Conservation (phyloP, 1,140 invertebrate genomes). For the Pararge aegeria region DNA sequence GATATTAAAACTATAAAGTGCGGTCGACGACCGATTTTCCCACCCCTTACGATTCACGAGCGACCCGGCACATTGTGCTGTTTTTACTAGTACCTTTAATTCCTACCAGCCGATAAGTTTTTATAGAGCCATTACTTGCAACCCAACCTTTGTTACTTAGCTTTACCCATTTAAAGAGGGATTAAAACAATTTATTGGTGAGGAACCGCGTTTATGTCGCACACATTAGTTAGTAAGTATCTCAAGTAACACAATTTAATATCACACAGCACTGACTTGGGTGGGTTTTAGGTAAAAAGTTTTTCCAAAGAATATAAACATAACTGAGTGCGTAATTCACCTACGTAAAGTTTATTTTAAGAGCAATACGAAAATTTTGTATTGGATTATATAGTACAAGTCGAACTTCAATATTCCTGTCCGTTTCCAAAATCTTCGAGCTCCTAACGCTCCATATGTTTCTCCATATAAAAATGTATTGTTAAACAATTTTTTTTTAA, state of each 20-base stretch:
- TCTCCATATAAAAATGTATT: too few relatives aligned
- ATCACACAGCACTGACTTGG: neutral
- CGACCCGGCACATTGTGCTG: conserved; percentile 35
- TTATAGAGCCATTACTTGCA: conserved; percentile 30
- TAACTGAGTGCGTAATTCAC: too few relatives aligned
- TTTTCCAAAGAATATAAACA: too few relatives aligned
- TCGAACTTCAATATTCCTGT: too few relatives aligned
- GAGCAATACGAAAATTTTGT: too few relatives aligned
- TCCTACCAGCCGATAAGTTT: conserved; percentile 29
- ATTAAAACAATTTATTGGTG: conserved; percentile 16
- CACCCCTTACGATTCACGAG: conserved; percentile 43
- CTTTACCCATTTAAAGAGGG: conserved; percentile 20
- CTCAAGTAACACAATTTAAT: neutral
- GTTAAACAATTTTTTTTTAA: too few relatives aligned
- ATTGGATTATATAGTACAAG: too few relatives aligned
- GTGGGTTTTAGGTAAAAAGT: too few relatives aligned
- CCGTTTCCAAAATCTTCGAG: too few relatives aligned
- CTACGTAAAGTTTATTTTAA: too few relatives aligned
- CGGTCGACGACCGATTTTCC: conserved; percentile 55
- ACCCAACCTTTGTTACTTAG: conserved; percentile 20
- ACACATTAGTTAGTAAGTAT: neutral
- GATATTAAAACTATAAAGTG: conserved; percentile 78
- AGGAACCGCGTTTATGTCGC: neutral
- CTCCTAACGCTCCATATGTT: too few relatives aligned
- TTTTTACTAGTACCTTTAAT: conserved; percentile 46